phyloP scores from a whole-genome alignment of 2,113 vertebrate species.

The Dolichotis patagonum region DNA sequence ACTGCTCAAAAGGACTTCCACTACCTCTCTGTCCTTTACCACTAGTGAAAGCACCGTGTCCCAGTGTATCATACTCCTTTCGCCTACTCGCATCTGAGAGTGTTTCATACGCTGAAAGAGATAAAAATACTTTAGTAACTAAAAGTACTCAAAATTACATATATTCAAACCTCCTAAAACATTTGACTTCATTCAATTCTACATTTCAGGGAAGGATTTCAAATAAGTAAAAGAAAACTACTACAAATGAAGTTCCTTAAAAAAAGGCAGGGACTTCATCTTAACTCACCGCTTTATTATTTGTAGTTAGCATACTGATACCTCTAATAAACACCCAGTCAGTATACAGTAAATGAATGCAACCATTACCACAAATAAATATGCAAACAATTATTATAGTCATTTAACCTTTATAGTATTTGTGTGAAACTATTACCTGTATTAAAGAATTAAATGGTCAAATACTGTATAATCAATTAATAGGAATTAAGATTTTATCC shows the following conservation, averaged over 20 bases:
- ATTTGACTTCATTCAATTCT: not conserved
- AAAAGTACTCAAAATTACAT: not conserved
- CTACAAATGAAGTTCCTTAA: conserved; percentile 8
- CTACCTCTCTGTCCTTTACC: conserved; percentile 83
- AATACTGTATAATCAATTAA: not conserved
- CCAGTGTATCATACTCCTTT: conserved; percentile 93
- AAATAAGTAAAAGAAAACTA: conserved; percentile 34
- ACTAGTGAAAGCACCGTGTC: conserved; percentile 85
- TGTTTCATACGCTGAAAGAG: conserved; percentile 93
- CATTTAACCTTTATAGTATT: not conserved
- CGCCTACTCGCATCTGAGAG: conserved; percentile 94
- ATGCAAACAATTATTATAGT: not conserved
- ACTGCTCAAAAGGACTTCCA: conserved; percentile 89
- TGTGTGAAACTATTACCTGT: not conserved
- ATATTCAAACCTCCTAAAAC: conserved; percentile 48
- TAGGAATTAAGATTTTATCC: conserved; percentile 36
- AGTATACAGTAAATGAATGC: not conserved
- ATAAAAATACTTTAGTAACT: conserved; percentile 64
- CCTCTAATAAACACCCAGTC: not conserved
- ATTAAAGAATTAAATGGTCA: conserved; percentile 26
- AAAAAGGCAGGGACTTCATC: not conserved
- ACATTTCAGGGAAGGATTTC: conserved; percentile 16
- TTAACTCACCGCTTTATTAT: not conserved
- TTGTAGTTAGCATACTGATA: not conserved
- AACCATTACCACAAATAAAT: conserved; percentile 3